Percentiles rank a stretch among this genome's conserved stretches.
Conservation (phyloP, 2,113 vertebrate species). For the Corydoras maculifer region DNA sequence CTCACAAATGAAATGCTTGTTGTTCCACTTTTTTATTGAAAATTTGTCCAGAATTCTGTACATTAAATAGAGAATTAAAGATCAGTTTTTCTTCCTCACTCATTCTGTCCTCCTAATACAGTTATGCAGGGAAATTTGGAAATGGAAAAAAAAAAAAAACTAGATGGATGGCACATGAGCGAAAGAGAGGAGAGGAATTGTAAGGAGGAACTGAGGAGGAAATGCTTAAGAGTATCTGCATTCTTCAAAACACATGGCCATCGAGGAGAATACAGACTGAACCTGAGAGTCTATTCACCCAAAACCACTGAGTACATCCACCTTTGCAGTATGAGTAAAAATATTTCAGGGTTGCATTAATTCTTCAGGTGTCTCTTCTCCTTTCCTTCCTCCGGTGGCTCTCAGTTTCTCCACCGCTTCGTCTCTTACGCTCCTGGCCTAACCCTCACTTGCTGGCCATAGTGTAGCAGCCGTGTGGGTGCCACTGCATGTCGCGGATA, state of each 20-base stretch:
- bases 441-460: conserved; percentile 71
- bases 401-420: conserved; percentile 61
- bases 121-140: conserved; percentile 41
- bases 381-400: conserved; percentile 61
- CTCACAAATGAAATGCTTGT: conserved; percentile 7
- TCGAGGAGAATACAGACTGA: conserved; percentile 7
- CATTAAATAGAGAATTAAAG: conserved; percentile 57
- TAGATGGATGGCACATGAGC: conserved; percentile 56
- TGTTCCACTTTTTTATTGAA: conserved; percentile 69
- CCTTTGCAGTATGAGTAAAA: neutral
- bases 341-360: conserved; percentile 24
- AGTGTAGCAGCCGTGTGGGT: conserved; percentile 72
- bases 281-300: conserved; percentile 11
- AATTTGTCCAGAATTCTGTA: conserved; percentile 69
- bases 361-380: conserved; percentile 62
- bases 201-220: conserved; percentile 7
- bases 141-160: conserved; percentile 45
- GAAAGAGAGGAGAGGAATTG: conserved; percentile 63
- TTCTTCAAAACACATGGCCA: conserved; percentile 11
- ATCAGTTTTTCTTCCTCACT: conserved; percentile 42
- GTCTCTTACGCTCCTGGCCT: conserved; percentile 65
- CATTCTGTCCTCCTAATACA: conserved; percentile 40
- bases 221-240: neutral
- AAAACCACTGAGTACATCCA: neutral
- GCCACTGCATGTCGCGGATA: conserved; percentile 77